These are phyloP conservation scores for Coluber constrictor DNA, from an alignment of 2,797 vertebrate genomes.

Conservation along the genomic window DNA sequence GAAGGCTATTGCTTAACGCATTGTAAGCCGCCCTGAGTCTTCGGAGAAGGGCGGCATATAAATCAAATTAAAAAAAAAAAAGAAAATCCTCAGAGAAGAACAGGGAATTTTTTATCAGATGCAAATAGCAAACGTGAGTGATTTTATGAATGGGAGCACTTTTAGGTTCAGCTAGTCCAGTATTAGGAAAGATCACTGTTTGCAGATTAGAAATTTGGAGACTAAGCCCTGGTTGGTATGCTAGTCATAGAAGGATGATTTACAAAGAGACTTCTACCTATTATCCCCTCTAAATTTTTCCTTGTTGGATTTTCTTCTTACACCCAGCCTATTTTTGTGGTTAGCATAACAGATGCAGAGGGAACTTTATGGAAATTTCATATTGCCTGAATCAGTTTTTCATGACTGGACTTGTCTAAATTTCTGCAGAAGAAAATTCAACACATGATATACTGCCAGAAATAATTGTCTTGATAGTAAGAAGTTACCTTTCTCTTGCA, in stretches of 20 bases:
- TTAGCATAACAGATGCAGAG: background rate
- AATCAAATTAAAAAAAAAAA: too few relatives aligned
- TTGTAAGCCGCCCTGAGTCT: too few relatives aligned
- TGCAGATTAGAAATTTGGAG: background rate
- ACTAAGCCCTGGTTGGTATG: background rate
- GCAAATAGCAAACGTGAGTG: background rate
- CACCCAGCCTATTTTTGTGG: background rate
- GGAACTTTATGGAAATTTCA: background rate
- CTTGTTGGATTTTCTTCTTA: background rate
- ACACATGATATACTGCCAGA: background rate
- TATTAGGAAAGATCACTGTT: background rate
- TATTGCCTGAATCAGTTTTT: background rate
- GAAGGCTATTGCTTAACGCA: too few relatives aligned
- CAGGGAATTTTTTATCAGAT: background rate
- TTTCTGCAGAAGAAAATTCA: background rate
- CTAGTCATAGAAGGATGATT: background rate
- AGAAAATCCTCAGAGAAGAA: background rate
- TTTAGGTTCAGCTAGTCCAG: background rate
- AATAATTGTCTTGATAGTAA: background rate
- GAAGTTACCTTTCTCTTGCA: background rate
- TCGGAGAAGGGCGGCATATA: too few relatives aligned
- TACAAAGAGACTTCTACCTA: background rate
- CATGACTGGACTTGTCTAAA: background rate
- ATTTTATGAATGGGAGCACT: background rate
- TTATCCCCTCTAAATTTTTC: background rate